These are phyloP conservation scores for Astyanax mexicanus DNA, from an alignment of 2,797 vertebrate species.

Conservation along the genomic window DNA sequence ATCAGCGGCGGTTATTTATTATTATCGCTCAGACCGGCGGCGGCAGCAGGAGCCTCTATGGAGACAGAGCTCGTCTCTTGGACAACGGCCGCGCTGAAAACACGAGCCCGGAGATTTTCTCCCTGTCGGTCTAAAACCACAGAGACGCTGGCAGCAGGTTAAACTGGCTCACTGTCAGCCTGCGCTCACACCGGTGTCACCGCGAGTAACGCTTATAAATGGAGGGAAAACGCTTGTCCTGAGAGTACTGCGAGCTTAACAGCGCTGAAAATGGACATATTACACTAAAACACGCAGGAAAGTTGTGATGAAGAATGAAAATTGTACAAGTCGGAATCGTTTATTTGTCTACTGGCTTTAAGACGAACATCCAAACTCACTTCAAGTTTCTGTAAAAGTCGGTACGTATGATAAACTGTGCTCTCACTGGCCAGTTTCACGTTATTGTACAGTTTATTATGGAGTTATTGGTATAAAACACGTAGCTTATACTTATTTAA, in stretches of 20 bases:
- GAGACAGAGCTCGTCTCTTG: neutral
- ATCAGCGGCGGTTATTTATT: neutral
- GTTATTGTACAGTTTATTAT: no score
- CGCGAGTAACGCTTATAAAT: no score
- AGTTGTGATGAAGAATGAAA: neutral
- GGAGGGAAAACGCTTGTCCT: no score
- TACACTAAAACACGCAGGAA: no score
- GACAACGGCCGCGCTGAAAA: neutral
- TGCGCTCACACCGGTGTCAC: neutral
- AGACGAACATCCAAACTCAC: neutral
- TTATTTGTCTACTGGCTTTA: neutral
- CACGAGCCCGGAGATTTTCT: neutral
- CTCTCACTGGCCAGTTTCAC: no score
- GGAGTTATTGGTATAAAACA: neutral
- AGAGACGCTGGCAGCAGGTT: neutral
- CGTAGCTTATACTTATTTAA: no score
- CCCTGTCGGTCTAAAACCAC: neutral
- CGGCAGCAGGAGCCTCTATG: neutral
- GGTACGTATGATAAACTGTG: neutral
- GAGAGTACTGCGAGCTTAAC: neutral
- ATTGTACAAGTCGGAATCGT: neutral
- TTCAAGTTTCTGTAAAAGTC: neutral
- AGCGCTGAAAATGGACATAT: neutral
- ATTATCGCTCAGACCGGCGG: neutral
- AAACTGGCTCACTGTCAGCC: neutral